Evolutionary conservation across 2,797 vertebrate genomes (phyloP).

Genomic region (Protonibea diacanthus): DNA sequence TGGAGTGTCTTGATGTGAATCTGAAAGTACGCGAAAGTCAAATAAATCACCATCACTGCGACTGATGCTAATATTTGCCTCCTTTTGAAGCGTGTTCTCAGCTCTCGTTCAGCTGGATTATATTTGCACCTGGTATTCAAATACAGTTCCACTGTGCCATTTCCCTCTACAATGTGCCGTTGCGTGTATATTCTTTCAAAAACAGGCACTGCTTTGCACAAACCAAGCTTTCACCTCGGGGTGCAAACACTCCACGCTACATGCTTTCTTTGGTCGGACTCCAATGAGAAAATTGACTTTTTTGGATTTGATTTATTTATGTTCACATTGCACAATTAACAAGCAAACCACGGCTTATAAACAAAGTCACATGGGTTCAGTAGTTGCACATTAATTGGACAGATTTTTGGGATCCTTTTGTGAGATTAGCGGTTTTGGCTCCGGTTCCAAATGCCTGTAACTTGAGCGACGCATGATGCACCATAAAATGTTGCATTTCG

Average conservation of each 20-base stretch:
- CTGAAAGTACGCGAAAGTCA: background rate
- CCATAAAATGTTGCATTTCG: constrained; percentile 33
- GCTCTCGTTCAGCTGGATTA: constrained; percentile 3
- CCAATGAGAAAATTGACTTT: background rate
- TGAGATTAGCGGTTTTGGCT: constrained; percentile 28
- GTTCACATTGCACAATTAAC: constrained; percentile 31
- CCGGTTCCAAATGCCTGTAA: constrained; percentile 8
- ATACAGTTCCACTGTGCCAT: constrained; percentile 2
- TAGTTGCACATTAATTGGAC: constrained; percentile 40
- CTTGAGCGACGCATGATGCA: background rate
- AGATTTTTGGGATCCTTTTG: constrained; percentile 28
- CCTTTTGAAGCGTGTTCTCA: background rate
- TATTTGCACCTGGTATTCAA: constrained; percentile 13
- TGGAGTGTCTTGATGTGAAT: background rate
- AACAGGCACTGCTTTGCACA: background rate
- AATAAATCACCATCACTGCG: constrained; percentile 5
- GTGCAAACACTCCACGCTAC: background rate
- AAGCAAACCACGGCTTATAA: constrained; percentile 27
- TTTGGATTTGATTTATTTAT: constrained; percentile 33
- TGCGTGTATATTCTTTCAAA: background rate
- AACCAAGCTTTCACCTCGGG: background rate
- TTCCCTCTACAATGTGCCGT: background rate
- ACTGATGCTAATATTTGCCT: background rate
- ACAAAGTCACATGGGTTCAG: constrained; percentile 37
- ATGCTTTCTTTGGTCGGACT: constrained; percentile 7